phyloP scores from a whole-genome alignment of 2,797 vertebrate species.

The Myotis planiceps region DNA sequence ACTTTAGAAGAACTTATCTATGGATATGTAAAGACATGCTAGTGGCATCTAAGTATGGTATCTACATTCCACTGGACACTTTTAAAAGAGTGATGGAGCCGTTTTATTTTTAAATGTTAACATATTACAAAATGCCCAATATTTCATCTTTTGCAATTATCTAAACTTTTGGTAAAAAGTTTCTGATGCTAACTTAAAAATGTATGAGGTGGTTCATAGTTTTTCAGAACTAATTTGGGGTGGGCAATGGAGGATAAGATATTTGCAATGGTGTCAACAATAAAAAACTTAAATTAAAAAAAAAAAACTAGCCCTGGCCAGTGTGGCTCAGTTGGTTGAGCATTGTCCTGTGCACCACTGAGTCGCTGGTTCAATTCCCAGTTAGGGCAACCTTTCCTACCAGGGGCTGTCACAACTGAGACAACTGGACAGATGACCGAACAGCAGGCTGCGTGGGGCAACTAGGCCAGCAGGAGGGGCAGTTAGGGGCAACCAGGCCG shows the following conservation, averaged over 20 bases:
- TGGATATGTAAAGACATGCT: neutral
- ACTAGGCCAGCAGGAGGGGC: too few species aligned
- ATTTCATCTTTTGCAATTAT: neutral
- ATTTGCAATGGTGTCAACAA: neutral
- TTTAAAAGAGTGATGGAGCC: neutral
- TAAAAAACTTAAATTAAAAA: neutral
- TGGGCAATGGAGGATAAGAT: neutral
- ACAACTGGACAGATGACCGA: too few species aligned
- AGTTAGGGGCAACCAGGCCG: too few species aligned
- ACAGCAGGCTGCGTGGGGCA: too few species aligned
- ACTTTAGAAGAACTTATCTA: neutral
- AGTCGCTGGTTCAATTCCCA: neutral
- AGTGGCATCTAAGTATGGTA: neutral
- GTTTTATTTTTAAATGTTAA: slow-evolving; percentile 35
- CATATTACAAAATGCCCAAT: neutral
- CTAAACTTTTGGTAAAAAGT: neutral
- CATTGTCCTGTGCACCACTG: neutral
- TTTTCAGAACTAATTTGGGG: neutral
- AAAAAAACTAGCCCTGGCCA: neutral
- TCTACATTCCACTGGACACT: neutral
- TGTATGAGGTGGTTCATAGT: neutral
- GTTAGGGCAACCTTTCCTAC: neutral
- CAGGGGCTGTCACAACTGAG: too few species aligned
- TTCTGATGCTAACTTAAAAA: slow-evolving; percentile 44
- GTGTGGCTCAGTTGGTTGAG: neutral